These are phyloP conservation scores for Cheilosia soror DNA, from an alignment of 2,888 invertebrate genomes.

Conservation along the genomic window DNA sequence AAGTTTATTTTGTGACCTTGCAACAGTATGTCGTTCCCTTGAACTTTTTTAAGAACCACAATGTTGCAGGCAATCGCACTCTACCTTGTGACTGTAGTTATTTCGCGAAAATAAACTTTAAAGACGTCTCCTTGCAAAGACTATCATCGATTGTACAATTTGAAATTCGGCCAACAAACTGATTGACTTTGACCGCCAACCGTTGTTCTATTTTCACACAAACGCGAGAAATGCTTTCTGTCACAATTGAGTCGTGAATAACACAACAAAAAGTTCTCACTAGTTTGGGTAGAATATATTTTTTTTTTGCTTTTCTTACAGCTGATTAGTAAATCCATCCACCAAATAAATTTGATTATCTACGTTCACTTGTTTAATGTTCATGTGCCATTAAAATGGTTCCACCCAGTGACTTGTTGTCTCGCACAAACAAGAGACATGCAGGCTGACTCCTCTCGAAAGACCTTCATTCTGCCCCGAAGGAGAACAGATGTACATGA, in stretches of 20 bases:
- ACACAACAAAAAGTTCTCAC: background rate
- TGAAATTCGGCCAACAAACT: slow-evolving; percentile 59
- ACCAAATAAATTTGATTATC: slow-evolving; percentile 47
- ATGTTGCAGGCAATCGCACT: too few species aligned
- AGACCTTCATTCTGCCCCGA: background rate
- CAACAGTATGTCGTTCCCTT: background rate
- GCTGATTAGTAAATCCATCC: slow-evolving; percentile 51
- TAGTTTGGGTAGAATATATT: slow-evolving; percentile 14
- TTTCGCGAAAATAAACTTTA: background rate
- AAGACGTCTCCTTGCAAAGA: slow-evolving; percentile 1
- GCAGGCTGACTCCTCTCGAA: slow-evolving; percentile 7
- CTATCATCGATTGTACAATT: slow-evolving; percentile 21
- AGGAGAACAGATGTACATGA: background rate
- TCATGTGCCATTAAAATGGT: slow-evolving; percentile 63
- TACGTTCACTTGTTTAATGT: slow-evolving; percentile 34
- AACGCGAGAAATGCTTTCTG: slow-evolving; percentile 22
- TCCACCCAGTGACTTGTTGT: slow-evolving; percentile 62
- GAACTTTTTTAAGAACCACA: background rate
- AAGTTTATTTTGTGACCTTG: background rate
- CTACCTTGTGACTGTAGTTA: background rate
- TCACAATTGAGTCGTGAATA: background rate
- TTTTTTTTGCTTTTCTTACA: background rate
- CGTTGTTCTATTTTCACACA: slow-evolving; percentile 12
- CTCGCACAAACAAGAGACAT: slow-evolving; percentile 51
- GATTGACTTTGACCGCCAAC: slow-evolving; percentile 62